These are phyloP conservation scores for Trichomalopsis sarcophagae DNA, from an alignment of 1,140 invertebrate species.

Conservation along the genomic window DNA sequence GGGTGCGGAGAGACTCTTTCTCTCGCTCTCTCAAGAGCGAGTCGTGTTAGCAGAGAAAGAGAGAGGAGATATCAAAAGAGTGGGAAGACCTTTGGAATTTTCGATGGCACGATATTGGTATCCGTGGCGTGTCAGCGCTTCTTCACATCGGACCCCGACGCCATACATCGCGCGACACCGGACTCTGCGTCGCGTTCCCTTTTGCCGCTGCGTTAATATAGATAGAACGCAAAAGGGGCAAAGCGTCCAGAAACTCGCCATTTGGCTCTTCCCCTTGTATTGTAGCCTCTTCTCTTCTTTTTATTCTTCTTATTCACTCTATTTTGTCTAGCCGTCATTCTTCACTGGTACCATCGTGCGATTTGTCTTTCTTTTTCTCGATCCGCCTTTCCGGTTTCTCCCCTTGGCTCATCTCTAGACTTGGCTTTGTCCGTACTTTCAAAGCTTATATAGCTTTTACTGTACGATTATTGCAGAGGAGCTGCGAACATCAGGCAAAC, in stretches of 20 bases:
- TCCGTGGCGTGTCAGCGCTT: constrained; percentile 11
- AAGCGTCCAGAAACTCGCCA: neutral
- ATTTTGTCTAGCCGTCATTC: too few relatives aligned
- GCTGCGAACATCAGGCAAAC: too few relatives aligned
- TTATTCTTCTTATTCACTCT: neutral
- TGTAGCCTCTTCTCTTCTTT: neutral
- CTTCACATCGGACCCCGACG: neutral
- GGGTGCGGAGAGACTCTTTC: too few relatives aligned
- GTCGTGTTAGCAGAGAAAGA: neutral
- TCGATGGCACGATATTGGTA: constrained; percentile 10
- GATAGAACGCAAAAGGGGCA: neutral
- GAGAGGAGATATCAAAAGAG: neutral
- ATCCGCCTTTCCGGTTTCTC: too few relatives aligned
- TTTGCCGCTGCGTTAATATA: neutral
- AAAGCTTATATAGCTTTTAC: too few relatives aligned
- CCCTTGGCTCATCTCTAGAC: too few relatives aligned
- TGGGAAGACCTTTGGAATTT: neutral
- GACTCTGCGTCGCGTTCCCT: neutral
- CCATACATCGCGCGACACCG: neutral
- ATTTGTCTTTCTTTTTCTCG: neutral
- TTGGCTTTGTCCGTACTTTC: too few relatives aligned
- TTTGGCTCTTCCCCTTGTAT: neutral
- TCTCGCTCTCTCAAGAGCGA: too few relatives aligned
- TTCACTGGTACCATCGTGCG: neutral
- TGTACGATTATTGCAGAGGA: too few relatives aligned